phyloP scores from a whole-genome alignment of 2,888 invertebrate species.

The Zele albiditarsus region DNA sequence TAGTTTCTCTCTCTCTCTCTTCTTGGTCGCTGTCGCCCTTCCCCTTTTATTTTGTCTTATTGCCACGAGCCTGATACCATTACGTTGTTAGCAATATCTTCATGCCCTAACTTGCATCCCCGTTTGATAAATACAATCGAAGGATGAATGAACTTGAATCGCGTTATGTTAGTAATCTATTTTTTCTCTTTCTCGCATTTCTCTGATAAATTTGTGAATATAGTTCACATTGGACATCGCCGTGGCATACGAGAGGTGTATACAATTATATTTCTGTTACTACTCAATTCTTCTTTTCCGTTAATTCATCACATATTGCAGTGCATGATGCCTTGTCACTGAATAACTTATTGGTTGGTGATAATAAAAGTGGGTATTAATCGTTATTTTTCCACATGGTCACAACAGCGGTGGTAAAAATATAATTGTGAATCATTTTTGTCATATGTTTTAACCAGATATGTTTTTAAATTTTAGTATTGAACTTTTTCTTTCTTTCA shows the following conservation, averaged over 20 bases:
- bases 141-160: neutral
- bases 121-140: neutral
- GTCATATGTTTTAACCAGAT: neutral
- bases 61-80: slow-evolving; percentile 45
- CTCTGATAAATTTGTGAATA: slow-evolving; percentile 25
- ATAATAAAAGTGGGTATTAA: no score
- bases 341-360: no score
- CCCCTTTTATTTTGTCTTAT: slow-evolving; percentile 24
- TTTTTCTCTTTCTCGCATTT: slow-evolving; percentile 28
- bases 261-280: slow-evolving; percentile 1
- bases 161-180: neutral
- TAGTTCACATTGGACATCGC: neutral
- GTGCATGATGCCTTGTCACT: no score
- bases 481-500: neutral
- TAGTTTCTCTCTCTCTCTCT: neutral
- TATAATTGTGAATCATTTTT: no score
- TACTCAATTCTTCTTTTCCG: no score
- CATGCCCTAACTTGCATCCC: neutral
- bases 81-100: slow-evolving; percentile 14
- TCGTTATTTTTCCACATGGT: no score
- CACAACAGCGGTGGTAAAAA: no score
- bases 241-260: slow-evolving; percentile 26
- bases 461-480: neutral
- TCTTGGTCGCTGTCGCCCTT: slow-evolving; percentile 24
- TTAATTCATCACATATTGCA: no score